A percentile compares a stretch with the other conserved stretches of the same genome.
Evolutionary conservation across 1,140 invertebrate species (phyloP).

Genomic region (Drosophila tsacasi): DNA sequence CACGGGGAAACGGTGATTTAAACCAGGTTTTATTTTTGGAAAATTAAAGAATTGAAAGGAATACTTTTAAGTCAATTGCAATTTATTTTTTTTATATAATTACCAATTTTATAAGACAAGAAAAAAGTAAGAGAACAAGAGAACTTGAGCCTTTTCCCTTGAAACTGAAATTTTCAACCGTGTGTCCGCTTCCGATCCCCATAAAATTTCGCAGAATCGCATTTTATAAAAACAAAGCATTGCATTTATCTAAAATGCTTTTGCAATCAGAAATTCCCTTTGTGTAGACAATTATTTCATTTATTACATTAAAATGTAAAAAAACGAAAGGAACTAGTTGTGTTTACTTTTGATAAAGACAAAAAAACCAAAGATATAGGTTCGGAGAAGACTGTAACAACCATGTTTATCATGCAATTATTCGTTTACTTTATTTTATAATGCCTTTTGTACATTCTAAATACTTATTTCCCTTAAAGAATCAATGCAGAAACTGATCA

Average conservation of each 20-base stretch:
- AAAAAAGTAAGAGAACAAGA: not conserved
- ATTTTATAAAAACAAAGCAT: slow-evolving; percentile 2
- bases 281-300: not conserved
- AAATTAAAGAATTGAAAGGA: not conserved
- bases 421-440: no score
- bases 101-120: not conserved
- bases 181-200: slow-evolving; percentile 13
- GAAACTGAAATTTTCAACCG: slow-evolving; percentile 7
- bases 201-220: not conserved
- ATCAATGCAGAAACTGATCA: not conserved
- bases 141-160: slow-evolving; percentile 6
- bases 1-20: slow-evolving; percentile 6
- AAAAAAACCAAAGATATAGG: no score
- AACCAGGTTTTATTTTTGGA: not conserved
- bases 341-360: no score
- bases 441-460: not conserved
- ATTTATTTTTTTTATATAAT: not conserved
- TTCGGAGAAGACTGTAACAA: no score
- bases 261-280: not conserved
- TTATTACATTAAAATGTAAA: not conserved
- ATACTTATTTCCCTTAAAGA: not conserved
- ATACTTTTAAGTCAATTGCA: not conserved
- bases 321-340: not conserved
- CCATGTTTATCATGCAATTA: no score
- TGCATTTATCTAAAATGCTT: slow-evolving; percentile 5